phyloP scores from a whole-genome alignment of 2,888 invertebrate genomes.

The Drosophila mercatorum region DNA sequence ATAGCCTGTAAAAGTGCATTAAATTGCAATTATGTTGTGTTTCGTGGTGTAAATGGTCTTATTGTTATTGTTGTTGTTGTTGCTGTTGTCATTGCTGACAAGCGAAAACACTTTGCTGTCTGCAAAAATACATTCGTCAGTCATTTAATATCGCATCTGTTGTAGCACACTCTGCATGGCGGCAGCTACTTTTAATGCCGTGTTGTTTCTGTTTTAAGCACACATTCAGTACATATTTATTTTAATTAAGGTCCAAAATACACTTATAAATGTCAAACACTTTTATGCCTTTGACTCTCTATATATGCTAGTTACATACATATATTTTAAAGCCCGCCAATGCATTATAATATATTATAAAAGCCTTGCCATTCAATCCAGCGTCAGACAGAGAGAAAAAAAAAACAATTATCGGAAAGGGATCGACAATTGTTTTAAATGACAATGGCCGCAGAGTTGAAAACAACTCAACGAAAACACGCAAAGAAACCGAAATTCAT shows the following conservation, averaged over 20 bases:
- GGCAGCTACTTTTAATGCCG: conserved; percentile 19
- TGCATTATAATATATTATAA: conserved; percentile 23
- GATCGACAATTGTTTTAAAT: conserved; percentile 26
- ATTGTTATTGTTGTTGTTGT: conserved; percentile 11
- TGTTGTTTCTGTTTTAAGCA: conserved; percentile 25
- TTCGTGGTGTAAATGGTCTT: conserved; percentile 29
- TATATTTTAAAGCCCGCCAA: background rate
- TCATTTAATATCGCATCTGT: conserved; percentile 38
- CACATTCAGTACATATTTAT: conserved; percentile 30
- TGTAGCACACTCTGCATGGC: background rate
- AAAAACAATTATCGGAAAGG: conserved; percentile 23
- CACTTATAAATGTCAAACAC: conserved; percentile 9
- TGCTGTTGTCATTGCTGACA: conserved; percentile 27
- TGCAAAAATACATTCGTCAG: conserved; percentile 42
- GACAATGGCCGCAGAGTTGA: conserved; percentile 20
- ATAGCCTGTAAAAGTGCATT: conserved; percentile 69
- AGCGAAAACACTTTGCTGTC: conserved; percentile 50
- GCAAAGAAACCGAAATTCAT: conserved; percentile 3
- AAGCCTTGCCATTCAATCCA: conserved; percentile 28
- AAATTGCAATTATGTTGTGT: conserved; percentile 69
- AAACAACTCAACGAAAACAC: conserved; percentile 16
- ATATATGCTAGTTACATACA: background rate
- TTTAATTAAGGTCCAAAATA: conserved; percentile 46
- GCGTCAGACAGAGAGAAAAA: background rate
- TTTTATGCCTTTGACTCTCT: conserved; percentile 1